phyloP scores from a whole-genome alignment of 2,113 vertebrate genomes.

The Alaudala cheleensis region DNA sequence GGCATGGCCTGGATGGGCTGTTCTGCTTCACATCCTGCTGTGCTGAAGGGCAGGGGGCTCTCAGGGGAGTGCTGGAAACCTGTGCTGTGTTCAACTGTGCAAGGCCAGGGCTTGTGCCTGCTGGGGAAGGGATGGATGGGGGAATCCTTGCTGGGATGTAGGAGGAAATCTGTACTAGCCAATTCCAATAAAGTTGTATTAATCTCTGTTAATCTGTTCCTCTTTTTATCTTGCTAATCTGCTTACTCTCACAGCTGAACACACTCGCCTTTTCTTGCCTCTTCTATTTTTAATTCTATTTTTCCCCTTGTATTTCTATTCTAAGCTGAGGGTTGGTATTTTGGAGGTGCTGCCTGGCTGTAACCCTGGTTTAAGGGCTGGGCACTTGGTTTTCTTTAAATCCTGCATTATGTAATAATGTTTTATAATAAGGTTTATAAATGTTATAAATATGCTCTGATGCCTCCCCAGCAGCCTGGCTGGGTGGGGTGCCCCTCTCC shows the following conservation, averaged over 20 bases:
- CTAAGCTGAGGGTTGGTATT: not conserved
- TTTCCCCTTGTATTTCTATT: not conserved
- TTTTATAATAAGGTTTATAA: too few relatives aligned
- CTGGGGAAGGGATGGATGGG: not conserved
- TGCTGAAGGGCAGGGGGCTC: not conserved
- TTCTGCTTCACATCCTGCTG: not conserved
- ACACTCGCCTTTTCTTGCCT: not conserved
- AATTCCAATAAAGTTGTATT: constrained; percentile 25
- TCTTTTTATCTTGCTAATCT: not conserved
- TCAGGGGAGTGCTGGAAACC: accelerated
- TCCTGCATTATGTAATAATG: accelerated
- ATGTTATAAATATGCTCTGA: accelerated
- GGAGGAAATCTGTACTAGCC: constrained; percentile 3
- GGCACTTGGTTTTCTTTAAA: not conserved
- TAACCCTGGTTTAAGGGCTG: not conserved
- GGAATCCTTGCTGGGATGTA: not conserved
- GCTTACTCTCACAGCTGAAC: not conserved
- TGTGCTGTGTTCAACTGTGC: accelerated
- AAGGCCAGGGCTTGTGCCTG: not conserved
- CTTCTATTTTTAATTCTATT: not conserved
- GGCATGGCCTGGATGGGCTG: not conserved
- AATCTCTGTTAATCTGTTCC: not conserved
- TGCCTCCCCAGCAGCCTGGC: not conserved
- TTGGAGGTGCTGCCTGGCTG: not conserved
- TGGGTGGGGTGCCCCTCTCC: not conserved